These are phyloP conservation scores for Pachymerium ferrugineum DNA, from an alignment of 2,888 invertebrate species.

Conservation along the genomic window DNA sequence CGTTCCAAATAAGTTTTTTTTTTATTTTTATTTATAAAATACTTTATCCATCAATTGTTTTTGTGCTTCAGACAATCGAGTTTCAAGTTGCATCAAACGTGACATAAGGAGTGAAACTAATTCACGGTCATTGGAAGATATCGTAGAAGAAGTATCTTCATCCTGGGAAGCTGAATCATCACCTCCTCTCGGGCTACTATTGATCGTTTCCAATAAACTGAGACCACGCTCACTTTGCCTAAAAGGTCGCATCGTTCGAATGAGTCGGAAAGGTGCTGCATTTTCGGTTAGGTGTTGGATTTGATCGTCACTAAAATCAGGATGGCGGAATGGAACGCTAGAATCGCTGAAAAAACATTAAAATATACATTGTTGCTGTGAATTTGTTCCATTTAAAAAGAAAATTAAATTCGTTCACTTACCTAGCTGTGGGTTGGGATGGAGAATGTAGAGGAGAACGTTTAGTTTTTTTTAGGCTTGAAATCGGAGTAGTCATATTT, in stretches of 20 bases:
- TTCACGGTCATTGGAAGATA: constrained; percentile 28
- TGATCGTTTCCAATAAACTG: constrained; percentile 25
- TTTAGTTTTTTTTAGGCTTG: background rate
- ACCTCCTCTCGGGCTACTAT: background rate
- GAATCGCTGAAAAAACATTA: background rate
- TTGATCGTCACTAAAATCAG: constrained; percentile 22
- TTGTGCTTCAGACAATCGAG: constrained; percentile 31
- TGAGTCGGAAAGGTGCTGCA: constrained; percentile 6
- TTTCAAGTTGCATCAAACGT: constrained; percentile 33
- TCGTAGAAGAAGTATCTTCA: background rate
- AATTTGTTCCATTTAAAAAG: background rate
- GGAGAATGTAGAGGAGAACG: background rate
- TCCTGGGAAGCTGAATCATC: background rate
- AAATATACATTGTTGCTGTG: background rate
- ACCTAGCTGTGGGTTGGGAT: background rate
- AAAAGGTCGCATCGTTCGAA: background rate
- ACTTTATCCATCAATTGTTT: constrained; percentile 31
- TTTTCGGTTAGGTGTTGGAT: constrained; percentile 28
- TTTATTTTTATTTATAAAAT: background rate
- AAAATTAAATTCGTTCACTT: background rate
- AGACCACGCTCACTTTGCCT: background rate
- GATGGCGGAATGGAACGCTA: background rate
- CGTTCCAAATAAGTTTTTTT: background rate
- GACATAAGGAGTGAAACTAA: constrained; percentile 33
- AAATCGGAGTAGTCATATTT: background rate